A percentile compares a stretch with the other conserved stretches of the same genome.
Conservation (phyloP, 2,797 vertebrate species). For the Balearica regulorum region DNA sequence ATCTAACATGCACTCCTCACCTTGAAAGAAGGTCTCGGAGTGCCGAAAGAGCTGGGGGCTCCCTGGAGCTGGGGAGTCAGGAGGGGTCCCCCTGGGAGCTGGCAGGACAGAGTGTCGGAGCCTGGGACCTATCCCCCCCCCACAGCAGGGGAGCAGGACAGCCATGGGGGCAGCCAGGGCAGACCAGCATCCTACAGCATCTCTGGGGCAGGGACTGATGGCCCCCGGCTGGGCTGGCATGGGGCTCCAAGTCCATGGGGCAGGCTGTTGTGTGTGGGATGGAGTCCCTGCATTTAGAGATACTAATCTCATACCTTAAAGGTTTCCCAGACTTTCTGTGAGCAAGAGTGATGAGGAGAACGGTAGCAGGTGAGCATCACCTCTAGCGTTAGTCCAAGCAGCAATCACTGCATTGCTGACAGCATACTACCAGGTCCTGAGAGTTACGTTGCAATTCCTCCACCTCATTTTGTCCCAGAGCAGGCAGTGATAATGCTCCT, state of each 20-base stretch:
- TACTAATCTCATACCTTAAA: background rate
- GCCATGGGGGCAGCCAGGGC: background rate
- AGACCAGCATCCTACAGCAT: background rate
- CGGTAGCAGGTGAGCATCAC: background rate
- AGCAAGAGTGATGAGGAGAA: background rate
- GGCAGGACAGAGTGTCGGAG: background rate
- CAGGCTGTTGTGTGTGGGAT: background rate
- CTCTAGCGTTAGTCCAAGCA: background rate
- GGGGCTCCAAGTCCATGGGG: background rate
- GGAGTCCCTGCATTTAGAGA: background rate
- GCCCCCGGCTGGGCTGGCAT: background rate
- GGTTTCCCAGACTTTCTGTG: background rate
- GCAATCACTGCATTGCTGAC: background rate
- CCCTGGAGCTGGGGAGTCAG: background rate
- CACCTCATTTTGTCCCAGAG: background rate
- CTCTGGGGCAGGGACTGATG: background rate
- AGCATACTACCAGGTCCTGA: background rate
- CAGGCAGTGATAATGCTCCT: background rate
- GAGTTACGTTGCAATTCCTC: background rate
- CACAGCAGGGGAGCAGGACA: background rate
- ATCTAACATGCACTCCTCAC: background rate
- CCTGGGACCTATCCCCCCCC: background rate
- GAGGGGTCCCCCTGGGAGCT: background rate
- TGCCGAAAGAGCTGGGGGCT: background rate
- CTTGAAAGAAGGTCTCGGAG: background rate